Base-by-base conservation (phyloP, 1,140 invertebrate genomes). In the Meloidogyne floridensis region DNA sequence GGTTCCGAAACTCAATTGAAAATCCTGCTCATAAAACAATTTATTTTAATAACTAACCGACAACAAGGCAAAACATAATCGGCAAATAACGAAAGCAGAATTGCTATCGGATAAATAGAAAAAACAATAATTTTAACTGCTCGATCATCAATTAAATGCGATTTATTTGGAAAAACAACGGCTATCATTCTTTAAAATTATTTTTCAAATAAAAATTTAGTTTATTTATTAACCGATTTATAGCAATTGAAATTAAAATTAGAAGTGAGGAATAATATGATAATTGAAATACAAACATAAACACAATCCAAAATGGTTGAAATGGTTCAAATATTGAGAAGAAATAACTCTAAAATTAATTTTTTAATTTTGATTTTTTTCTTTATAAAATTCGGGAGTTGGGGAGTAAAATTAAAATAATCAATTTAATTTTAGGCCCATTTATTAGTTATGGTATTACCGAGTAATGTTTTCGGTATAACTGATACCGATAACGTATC, bases 231-330 rank as follows among this genome's bases (percentile, higher is more conserved):
- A 15, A 59, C 56, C 56, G 11, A 59, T 59, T 59, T 59, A 59
- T 59, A 15, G 56, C 56, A 59, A 59, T 59, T 3, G 15, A 11
- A 11, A 59, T 59, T 59, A 59, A 59, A 15, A 59, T 59, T 59
- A 59, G 5, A 59, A 59, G 56, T 59, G 56, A 59, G 4, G 56
- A 59, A n/a, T 59, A 59, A 59, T 59, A 59, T 59, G 56, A 59
- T 59, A 59, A 59, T 59, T 59, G 56, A 59, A 59, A 59, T 59
- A 59, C 56, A 59, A 59, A 59, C 56, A 59, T 59, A 59, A 59
- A 59, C 3, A 59, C 4, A 15, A 59, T 59, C 56, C 56, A 59
- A 59, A 59, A 3, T 15, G 56, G 56, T 59, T 59, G 56, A n/a
- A 59, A 59, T 59, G 56, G 56, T 59, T 59, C 56, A 11, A 59